phyloP scores from a whole-genome alignment of 2,797 vertebrate genomes.

The Myotis pilosus region DNA sequence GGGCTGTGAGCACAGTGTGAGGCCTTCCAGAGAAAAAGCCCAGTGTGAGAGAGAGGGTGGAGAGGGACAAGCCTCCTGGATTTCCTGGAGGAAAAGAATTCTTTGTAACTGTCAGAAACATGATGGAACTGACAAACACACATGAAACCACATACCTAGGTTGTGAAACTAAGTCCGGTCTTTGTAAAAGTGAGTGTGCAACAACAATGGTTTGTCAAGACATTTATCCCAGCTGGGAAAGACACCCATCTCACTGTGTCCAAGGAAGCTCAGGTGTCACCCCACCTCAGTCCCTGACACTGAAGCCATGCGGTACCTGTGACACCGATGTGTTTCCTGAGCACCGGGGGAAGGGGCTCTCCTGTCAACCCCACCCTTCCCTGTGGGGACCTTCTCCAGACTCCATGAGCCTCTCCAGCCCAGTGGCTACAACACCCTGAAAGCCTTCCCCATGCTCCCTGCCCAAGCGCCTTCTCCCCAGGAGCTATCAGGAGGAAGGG shows the following conservation, averaged over 20 bases:
- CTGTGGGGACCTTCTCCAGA: background rate
- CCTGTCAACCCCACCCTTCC: background rate
- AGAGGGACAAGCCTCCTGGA: background rate
- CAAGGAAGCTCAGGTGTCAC: background rate
- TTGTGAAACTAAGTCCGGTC: background rate
- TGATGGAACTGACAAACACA: background rate
- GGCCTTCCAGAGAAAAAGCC: background rate
- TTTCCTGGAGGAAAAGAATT: background rate
- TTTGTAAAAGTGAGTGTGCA: background rate
- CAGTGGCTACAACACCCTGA: background rate
- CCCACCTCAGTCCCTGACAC: no score
- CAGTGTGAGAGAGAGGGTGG: background rate
- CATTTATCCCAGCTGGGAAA: background rate
- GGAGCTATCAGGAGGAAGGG: no score
- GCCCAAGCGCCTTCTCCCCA: no score
- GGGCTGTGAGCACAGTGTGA: background rate
- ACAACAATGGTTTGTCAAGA: background rate
- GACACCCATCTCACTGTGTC: background rate
- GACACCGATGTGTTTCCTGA: no score
- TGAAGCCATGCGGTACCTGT: background rate
- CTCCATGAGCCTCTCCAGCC: background rate
- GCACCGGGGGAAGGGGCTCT: background rate
- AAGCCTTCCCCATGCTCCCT: background rate
- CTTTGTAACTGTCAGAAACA: background rate
- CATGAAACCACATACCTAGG: background rate